A percentile compares a stretch with the other conserved stretches of the same genome.
Evolutionary conservation across 1,140 invertebrate species (phyloP).

Genomic region (Meloidogyne hapla): DNA sequence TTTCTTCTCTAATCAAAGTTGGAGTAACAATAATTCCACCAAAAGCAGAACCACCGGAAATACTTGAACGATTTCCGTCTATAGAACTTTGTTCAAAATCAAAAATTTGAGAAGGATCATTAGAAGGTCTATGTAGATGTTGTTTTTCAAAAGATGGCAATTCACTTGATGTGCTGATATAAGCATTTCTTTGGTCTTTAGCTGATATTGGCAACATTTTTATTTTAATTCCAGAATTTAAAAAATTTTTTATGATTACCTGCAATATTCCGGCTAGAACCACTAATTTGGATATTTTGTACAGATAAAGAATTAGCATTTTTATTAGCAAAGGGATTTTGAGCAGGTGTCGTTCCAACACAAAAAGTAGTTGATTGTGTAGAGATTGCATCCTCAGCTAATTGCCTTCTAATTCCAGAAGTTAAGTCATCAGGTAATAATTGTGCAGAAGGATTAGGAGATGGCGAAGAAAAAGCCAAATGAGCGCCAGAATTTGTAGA

Average conservation of each 20-base stretch:
- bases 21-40: slow-evolving; percentile 7
- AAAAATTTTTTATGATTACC: neutral
- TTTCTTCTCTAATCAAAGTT: neutral
- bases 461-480: slow-evolving; percentile 44
- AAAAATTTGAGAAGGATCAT: neutral
- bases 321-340: neutral
- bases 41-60: neutral
- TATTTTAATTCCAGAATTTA: neutral
- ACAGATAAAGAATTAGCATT: neutral
- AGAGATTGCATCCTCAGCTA: neutral
- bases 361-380: neutral
- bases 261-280: neutral
- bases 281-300: slow-evolving; percentile 5
- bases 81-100: slow-evolving; percentile 1
- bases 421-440: neutral
- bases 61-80: neutral
- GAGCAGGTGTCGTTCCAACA: neutral
- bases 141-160: neutral
- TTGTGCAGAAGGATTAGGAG: slow-evolving; percentile 28
- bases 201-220: neutral
- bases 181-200: neutral
- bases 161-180: neutral
- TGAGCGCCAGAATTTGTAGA: slow-evolving; percentile 31
- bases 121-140: neutral
- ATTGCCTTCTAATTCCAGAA: neutral